These are phyloP conservation scores for Phenganax subtilis DNA, from an alignment of 92 coral and sea anemone genomes.

Conservation along the genomic window DNA sequence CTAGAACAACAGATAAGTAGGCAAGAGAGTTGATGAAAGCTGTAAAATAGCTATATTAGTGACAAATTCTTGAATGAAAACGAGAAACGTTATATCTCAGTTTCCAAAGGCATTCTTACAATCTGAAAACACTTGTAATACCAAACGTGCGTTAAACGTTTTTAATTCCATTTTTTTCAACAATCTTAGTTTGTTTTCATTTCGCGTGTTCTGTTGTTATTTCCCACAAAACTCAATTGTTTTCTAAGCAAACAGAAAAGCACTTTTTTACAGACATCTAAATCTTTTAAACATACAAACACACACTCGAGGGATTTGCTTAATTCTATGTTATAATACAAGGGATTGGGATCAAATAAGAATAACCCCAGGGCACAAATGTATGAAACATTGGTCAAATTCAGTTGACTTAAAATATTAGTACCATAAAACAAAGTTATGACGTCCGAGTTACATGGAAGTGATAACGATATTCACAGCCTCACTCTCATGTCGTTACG, in stretches of 20 bases:
- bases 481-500: too few species aligned
- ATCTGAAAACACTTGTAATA: not conserved
- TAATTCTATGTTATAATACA: not conserved
- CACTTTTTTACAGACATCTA: slow-evolving; percentile 16
- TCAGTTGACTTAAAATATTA: too few species aligned
- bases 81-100: too few species aligned
- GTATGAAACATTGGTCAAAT: not conserved
- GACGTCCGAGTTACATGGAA: too few species aligned
- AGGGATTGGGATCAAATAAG: not conserved
- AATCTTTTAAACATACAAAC: slow-evolving; percentile 8
- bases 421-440: too few species aligned
- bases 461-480: too few species aligned
- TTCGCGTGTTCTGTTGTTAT: slow-evolving; percentile 2
- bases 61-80: too few species aligned
- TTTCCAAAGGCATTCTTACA: not conserved
- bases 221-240: slow-evolving; percentile 13
- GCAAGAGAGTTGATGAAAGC: too few species aligned
- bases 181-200: not conserved
- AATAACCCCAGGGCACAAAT: not conserved
- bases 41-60: too few species aligned
- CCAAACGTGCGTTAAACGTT: not conserved
- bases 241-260: slow-evolving; percentile 11
- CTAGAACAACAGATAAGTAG: too few species aligned
- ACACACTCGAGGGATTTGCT: not conserved
- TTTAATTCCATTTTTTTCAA: not conserved